Conservation (phyloP, 2,113 vertebrate species). For the Mirounga angustirostris region DNA sequence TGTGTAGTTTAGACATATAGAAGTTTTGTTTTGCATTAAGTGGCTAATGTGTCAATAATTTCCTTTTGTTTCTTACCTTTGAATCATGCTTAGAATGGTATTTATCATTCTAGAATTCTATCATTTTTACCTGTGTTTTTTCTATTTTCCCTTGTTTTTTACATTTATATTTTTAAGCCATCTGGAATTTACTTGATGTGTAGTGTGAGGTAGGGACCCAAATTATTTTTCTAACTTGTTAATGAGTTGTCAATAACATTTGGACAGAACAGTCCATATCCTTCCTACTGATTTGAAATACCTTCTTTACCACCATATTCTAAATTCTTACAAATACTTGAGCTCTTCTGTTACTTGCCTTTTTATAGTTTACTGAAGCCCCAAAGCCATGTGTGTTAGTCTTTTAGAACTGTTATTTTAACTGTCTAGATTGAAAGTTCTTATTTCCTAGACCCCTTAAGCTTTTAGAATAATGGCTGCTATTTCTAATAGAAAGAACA, state of each 20-base stretch:
- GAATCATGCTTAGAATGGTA: not conserved
- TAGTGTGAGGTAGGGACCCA: not conserved
- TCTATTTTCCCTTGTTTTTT: not conserved
- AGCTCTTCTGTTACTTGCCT: not conserved
- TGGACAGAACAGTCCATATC: not conserved
- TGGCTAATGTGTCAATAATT: not conserved
- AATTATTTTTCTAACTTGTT: not conserved
- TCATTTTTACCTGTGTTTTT: slow-evolving; percentile 33
- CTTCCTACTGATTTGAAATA: slow-evolving; percentile 18
- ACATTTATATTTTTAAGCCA: slow-evolving; percentile 39
- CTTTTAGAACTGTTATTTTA: slow-evolving; percentile 43
- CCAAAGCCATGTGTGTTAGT: not conserved
- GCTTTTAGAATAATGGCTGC: slow-evolving; percentile 22
- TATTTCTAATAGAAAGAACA: slow-evolving; percentile 39
- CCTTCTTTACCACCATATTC: not conserved
- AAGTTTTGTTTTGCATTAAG: slow-evolving; percentile 40
- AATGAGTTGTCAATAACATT: not conserved
- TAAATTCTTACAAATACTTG: not conserved
- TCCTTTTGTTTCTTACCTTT: slow-evolving; percentile 29
- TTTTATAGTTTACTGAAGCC: slow-evolving; percentile 26
- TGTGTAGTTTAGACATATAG: not conserved
- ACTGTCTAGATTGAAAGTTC: not conserved
- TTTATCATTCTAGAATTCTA: slow-evolving; percentile 12
- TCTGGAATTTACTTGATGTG: not conserved
- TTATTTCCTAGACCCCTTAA: not conserved